These are phyloP conservation scores for Lemur catta DNA, from an alignment of 2,797 vertebrate genomes.

Conservation along the genomic window DNA sequence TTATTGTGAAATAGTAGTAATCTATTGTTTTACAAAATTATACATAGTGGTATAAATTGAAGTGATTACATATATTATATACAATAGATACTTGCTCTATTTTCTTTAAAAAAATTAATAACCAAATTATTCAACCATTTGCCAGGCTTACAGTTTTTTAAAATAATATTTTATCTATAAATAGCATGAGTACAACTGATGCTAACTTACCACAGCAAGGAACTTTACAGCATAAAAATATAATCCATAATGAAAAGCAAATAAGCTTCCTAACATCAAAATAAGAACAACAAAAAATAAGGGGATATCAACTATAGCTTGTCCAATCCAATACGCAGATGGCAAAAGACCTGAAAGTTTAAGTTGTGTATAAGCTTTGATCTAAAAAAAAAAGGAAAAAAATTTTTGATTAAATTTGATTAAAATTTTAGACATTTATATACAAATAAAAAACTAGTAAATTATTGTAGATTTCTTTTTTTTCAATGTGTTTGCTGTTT, in stretches of 20 bases:
- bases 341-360: constrained; percentile 94
- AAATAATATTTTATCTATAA: constrained; percentile 18
- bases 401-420: too few relatives aligned
- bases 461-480: neutral
- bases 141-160: neutral
- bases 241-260: constrained; percentile 84
- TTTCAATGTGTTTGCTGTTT: too few relatives aligned
- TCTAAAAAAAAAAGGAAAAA: constrained; percentile 80
- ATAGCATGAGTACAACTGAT: neutral
- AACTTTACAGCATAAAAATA: constrained; percentile 84
- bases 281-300: constrained; percentile 87
- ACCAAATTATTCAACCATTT: neutral
- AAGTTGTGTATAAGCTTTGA: constrained; percentile 94
- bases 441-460: neutral
- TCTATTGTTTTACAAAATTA: neutral
- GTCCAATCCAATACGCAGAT: constrained; percentile 96
- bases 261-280: constrained; percentile 86
- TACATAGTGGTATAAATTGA: neutral
- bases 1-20: neutral
- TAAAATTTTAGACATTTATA: constrained; percentile 7
- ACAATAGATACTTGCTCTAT: neutral
- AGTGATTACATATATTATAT: neutral
- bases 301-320: constrained; percentile 92
- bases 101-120: neutral
- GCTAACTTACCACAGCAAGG: constrained; percentile 84